These are phyloP conservation scores for Watsonalla binaria DNA, from an alignment of 2,888 invertebrate genomes.

Conservation along the genomic window DNA sequence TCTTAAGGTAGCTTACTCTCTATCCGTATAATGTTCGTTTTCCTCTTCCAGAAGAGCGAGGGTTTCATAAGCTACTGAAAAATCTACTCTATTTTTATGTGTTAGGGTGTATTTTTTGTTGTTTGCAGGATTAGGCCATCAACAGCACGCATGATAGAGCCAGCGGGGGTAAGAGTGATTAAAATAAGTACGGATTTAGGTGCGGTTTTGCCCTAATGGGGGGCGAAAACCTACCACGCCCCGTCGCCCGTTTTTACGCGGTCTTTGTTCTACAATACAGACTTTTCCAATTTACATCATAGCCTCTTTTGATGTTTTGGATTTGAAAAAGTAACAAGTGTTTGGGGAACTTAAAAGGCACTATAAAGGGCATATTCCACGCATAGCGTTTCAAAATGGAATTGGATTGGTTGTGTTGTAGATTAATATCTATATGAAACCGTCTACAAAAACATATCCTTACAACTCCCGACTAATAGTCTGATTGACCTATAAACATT, in stretches of 20 bases:
- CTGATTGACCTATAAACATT: too few species aligned
- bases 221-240: slow-evolving; percentile 39
- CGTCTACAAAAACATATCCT: too few species aligned
- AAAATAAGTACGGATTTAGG: slow-evolving; percentile 73
- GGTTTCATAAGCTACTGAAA: slow-evolving; percentile 18
- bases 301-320: not conserved
- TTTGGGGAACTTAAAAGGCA: not conserved
- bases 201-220: slow-evolving; percentile 55
- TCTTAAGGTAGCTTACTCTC: slow-evolving; percentile 36
- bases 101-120: slow-evolving; percentile 30
- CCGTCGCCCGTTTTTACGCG: slow-evolving; percentile 29
- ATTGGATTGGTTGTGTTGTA: too few species aligned
- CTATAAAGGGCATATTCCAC: not conserved
- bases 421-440: too few species aligned
- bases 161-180: slow-evolving; percentile 64
- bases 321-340: not conserved
- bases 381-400: too few species aligned
- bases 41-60: slow-evolving; percentile 25
- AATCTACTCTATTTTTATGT: slow-evolving; percentile 19
- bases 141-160: slow-evolving; percentile 63
- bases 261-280: slow-evolving; percentile 24
- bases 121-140: slow-evolving; percentile 32
- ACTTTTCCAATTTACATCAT: slow-evolving; percentile 7
- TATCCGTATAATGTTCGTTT: slow-evolving; percentile 40
- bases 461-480: too few species aligned